Conservation (phyloP, 1,140 invertebrate species). For the Zaprionus lachaisei region DNA sequence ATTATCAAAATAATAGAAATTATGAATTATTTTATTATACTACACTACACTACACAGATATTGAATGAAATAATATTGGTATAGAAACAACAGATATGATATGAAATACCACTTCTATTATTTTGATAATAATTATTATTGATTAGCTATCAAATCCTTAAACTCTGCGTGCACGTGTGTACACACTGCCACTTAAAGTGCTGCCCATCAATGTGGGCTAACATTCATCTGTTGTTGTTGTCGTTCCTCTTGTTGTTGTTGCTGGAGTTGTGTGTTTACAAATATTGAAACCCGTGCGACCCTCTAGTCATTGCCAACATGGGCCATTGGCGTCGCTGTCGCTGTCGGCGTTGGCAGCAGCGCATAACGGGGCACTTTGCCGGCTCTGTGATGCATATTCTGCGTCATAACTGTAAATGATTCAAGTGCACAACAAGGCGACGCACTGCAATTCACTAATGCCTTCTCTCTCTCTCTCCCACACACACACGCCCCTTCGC, state of each 20-base stretch:
- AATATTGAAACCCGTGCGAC: slow-evolving; percentile 27
- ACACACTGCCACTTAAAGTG: slow-evolving; percentile 9
- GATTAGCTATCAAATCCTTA: slow-evolving; percentile 2
- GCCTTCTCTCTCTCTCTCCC: background rate
- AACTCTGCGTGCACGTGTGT: background rate
- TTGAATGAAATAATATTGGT: too few relatives aligned
- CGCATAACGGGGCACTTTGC: slow-evolving; percentile 58
- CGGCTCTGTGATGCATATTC: slow-evolving; percentile 8
- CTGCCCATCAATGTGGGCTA: slow-evolving; percentile 28
- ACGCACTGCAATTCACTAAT: background rate
- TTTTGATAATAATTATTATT: background rate
- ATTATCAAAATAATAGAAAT: background rate
- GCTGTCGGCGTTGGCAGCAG: slow-evolving; percentile 16
- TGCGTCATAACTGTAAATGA: slow-evolving; percentile 20
- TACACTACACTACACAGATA: too few relatives aligned
- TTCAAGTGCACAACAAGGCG: slow-evolving; percentile 16
- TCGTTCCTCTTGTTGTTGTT: slow-evolving; percentile 25
- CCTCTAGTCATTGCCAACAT: slow-evolving; percentile 55
- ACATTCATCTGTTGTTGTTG: slow-evolving; percentile 14
- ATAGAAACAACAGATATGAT: too few relatives aligned
- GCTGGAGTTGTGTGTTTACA: slow-evolving; percentile 36
- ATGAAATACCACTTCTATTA: too few relatives aligned
- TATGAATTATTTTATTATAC: too few relatives aligned
- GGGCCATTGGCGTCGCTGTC: slow-evolving; percentile 36
- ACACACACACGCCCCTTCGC: background rate